These are phyloP conservation scores for Sphaeridia pumilis DNA, from an alignment of 2,888 invertebrate genomes.

Conservation along the genomic window DNA sequence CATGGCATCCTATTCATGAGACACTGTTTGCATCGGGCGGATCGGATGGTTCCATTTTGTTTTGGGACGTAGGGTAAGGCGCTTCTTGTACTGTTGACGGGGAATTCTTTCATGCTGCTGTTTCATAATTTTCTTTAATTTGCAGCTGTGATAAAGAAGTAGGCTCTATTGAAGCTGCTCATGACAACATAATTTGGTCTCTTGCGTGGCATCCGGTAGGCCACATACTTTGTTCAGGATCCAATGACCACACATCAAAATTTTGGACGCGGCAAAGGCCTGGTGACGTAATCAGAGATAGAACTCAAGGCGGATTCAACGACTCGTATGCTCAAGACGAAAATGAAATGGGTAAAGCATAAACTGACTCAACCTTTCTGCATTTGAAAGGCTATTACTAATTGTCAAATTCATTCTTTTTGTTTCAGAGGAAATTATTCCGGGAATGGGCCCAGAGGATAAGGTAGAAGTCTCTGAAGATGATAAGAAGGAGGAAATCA, in stretches of 20 bases:
- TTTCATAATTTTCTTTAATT: slow-evolving; percentile 1
- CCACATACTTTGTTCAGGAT: slow-evolving; percentile 95
- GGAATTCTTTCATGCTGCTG: not conserved
- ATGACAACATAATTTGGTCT: slow-evolving; percentile 98
- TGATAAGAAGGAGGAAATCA: slow-evolving; percentile 37
- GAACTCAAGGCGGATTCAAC: slow-evolving; percentile 40
- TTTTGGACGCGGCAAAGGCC: slow-evolving; percentile 99
- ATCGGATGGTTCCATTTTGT: slow-evolving; percentile 94
- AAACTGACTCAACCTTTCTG: not conserved
- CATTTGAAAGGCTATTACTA: no score
- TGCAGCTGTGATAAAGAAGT: slow-evolving; percentile 89
- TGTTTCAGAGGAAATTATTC: slow-evolving; percentile 64
- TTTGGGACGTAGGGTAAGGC: slow-evolving; percentile 91
- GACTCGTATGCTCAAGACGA: slow-evolving; percentile 50
- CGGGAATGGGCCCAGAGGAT: slow-evolving; percentile 98
- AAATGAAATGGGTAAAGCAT: slow-evolving; percentile 50
- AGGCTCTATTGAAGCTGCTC: slow-evolving; percentile 94
- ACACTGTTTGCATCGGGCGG: slow-evolving; percentile 95
- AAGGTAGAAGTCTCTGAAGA: slow-evolving; percentile 53
- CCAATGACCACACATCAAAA: slow-evolving; percentile 98
- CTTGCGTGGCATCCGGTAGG: slow-evolving; percentile 99
- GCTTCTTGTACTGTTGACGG: not conserved
- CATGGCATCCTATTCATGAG: slow-evolving; percentile 98
- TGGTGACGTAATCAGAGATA: slow-evolving; percentile 95
- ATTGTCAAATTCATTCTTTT: slow-evolving; percentile 6